Conservation (phyloP, 2,797 vertebrate species). For the Valencia hispanica region DNA sequence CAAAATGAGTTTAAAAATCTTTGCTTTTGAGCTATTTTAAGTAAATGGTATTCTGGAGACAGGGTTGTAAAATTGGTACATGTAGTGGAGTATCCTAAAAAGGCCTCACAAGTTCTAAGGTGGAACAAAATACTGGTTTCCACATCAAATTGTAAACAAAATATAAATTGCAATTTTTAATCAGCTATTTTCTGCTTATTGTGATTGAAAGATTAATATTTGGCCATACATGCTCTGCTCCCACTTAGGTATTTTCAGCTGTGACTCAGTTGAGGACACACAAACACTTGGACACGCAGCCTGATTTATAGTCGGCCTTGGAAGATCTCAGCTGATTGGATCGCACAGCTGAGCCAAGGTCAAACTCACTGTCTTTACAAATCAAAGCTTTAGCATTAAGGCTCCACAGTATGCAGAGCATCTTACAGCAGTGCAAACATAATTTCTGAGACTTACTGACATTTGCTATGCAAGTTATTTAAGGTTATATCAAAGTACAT, state of each 20-base stretch:
- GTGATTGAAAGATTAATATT: neutral
- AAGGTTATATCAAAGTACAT: constrained; percentile 63
- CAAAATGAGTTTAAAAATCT: neutral
- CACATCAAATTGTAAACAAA: neutral
- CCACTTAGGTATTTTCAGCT: constrained; percentile 37
- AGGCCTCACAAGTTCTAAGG: neutral
- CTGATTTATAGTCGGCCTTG: constrained; percentile 56
- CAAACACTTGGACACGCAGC: constrained; percentile 40
- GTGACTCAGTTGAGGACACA: constrained; percentile 26
- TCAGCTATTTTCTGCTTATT: neutral
- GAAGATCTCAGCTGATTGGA: constrained; percentile 56
- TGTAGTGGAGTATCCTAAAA: neutral
- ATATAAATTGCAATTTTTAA: neutral
- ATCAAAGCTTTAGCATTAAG: constrained; percentile 48
- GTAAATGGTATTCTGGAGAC: neutral
- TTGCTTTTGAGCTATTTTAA: neutral
- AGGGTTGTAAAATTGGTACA: neutral
- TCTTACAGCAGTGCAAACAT: constrained; percentile 65
- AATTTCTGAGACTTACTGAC: constrained; percentile 37
- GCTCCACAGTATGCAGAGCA: constrained; percentile 51
- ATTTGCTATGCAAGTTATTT: constrained; percentile 39
- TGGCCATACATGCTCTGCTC: neutral
- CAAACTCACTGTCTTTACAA: constrained; percentile 21
- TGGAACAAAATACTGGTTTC: neutral
- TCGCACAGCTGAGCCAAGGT: constrained; percentile 23